phyloP scores from a whole-genome alignment of 2,888 invertebrate species.

The Polia nebulosa region DNA sequence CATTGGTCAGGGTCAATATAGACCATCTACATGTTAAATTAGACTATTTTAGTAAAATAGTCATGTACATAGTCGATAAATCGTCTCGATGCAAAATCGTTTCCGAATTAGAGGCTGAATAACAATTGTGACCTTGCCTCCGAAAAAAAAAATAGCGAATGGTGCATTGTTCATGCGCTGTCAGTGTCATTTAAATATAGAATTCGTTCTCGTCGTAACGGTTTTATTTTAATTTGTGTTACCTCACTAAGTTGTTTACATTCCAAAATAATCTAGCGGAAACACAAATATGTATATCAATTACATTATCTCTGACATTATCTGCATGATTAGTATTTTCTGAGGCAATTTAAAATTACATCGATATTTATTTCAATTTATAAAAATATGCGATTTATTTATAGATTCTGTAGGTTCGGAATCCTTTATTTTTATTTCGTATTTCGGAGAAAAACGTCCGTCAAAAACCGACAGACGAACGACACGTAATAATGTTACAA shows the following conservation, averaged over 20 bases:
- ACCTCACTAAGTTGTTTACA: background rate
- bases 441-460: no score
- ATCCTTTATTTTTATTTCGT: no score
- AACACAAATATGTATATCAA: background rate
- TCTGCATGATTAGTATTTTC: conserved; percentile 1
- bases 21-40: conserved; percentile 60
- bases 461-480: no score
- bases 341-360: background rate
- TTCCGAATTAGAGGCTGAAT: conserved; percentile 65
- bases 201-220: background rate
- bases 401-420: background rate
- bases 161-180: conserved; percentile 32
- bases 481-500: no score
- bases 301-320: conserved; percentile 2
- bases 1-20: conserved; percentile 68
- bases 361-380: background rate
- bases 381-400: background rate
- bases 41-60: conserved; percentile 58
- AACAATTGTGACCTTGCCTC: conserved; percentile 58
- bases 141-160: conserved; percentile 46
- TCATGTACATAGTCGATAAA: conserved; percentile 64
- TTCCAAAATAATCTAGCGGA: conserved; percentile 10
- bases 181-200: conserved; percentile 41
- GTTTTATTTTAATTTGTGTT: conserved; percentile 2
- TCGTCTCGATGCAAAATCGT: conserved; percentile 47